Evolutionary conservation across 2,888 invertebrate species (phyloP), one percentile per base, ranked within the genome.

Genomic region (Cantharis lateralis): DNA sequence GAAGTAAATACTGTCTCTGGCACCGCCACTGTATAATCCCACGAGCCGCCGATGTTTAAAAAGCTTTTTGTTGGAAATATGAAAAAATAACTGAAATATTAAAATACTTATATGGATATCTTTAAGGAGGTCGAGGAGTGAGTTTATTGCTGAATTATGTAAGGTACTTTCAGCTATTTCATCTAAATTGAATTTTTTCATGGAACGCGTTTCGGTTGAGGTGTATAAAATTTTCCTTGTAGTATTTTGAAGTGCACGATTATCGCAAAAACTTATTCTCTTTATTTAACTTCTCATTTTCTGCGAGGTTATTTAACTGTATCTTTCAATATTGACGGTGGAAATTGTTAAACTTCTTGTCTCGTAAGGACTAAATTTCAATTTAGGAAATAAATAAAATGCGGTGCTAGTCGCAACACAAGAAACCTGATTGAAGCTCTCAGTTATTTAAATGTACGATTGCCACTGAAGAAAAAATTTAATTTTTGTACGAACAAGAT

Each of bases 391-490:
- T 48, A 48, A n/a, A n/a, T 48, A 48, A n/a, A 48, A 48, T 48
- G 48, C 5, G 48, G 48, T 48, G n/a, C 13, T n/a, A 9, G 72
- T 66, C 66, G 64, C 18, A 66, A 20, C 11, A 11, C 7, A 32
- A 15, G 3, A 20, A 72, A 66, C 15, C n/a, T 15, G 66, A 20
- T 15, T 24, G 20, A 18, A 24, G 7, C 15, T 66, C 64, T 48
- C 7, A n/a, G 48, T n/a, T 48, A 48, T 48, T 48, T 13, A 48
- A 48, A 48, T 48, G 48, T n/a, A 70, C 70, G 74, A 74, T 48
- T 74, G 74, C 69, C 32, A 70, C 70, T 63, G 70, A 48, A 70
- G n/a, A 63, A 64, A 74, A 63, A 74, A 74, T 74, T 74, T 74
- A 74, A 74, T 74, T 74, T 74, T 70, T 74, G 18, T 64, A 20